Conservation (phyloP, 1,140 invertebrate genomes). For the Caenorhabditis brenneri region DNA sequence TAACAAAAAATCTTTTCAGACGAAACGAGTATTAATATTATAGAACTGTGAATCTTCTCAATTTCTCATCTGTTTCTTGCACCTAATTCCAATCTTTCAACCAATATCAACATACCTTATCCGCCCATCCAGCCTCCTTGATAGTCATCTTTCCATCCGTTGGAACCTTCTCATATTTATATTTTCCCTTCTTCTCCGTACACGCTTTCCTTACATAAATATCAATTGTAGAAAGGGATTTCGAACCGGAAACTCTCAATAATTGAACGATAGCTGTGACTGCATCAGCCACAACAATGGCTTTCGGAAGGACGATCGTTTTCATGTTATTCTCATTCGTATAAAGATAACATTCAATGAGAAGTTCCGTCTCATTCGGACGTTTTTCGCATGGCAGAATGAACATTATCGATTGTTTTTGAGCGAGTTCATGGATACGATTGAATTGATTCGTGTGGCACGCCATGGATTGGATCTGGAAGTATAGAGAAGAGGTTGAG, state of each 20-base stretch:
- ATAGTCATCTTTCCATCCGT: not conserved
- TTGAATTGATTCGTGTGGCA: constrained; percentile 17
- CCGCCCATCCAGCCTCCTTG: not conserved
- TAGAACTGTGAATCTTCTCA: too few relatives aligned
- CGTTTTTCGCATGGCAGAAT: constrained; percentile 4
- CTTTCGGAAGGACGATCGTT: constrained; percentile 17
- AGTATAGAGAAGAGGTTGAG: not conserved
- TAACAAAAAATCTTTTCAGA: too few relatives aligned
- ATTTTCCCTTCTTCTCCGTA: constrained; percentile 4
- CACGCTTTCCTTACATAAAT: not conserved
- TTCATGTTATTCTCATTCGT: constrained; percentile 25
- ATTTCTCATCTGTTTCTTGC: too few relatives aligned
- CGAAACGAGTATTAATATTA: too few relatives aligned
- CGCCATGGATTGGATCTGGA: constrained; percentile 14
- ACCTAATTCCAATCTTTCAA: too few relatives aligned
- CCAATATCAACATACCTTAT: too few relatives aligned
- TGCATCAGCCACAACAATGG: not conserved
- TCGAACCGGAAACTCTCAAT: not conserved
- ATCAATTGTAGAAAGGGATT: not conserved
- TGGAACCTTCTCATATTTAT: constrained; percentile 4
- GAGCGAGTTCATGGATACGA: constrained; percentile 1
- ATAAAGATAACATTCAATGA: constrained; percentile 23
- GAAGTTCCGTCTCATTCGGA: constrained; percentile 1
- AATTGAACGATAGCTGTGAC: constrained; percentile 14
- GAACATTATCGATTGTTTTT: constrained; percentile 4